Evolutionary conservation across 2,113 vertebrate species (phyloP).

Genomic region (Cettia cetti): DNA sequence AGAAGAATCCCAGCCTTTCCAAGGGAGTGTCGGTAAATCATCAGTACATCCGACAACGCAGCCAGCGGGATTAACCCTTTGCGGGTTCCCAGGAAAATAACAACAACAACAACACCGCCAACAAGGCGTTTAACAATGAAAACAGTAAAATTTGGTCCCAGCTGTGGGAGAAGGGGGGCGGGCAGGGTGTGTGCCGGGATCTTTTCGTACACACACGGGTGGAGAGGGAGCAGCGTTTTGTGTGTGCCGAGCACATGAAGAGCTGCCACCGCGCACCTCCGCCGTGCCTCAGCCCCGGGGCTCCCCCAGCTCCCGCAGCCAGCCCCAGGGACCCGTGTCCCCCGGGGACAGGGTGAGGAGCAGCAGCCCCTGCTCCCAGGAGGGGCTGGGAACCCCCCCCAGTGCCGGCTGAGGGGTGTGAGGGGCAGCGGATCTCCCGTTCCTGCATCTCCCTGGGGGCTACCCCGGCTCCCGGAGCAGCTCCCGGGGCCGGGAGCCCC

Average conservation of each 20-base stretch:
- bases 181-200: not conserved
- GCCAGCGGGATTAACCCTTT: conserved; percentile 54
- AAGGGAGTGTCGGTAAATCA: conserved; percentile 68
- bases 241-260: not conserved
- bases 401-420: not conserved
- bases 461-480: not conserved
- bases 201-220: not conserved
- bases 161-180: not conserved
- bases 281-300: not conserved
- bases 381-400: not conserved
- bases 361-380: not conserved
- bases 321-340: not conserved
- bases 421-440: not conserved
- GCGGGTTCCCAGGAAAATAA: not conserved
- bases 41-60: conserved; percentile 54
- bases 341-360: not conserved
- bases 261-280: not conserved
- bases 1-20: conserved; percentile 54
- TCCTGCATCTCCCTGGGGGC: not conserved
- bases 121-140: not conserved
- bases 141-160: not conserved
- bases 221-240: not conserved
- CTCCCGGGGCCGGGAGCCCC: not conserved
- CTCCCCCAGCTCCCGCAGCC: not conserved
- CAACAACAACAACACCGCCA: not conserved